Evolutionary conservation across 2,888 invertebrate genomes (phyloP).

Genomic region (Protonemura montana): DNA sequence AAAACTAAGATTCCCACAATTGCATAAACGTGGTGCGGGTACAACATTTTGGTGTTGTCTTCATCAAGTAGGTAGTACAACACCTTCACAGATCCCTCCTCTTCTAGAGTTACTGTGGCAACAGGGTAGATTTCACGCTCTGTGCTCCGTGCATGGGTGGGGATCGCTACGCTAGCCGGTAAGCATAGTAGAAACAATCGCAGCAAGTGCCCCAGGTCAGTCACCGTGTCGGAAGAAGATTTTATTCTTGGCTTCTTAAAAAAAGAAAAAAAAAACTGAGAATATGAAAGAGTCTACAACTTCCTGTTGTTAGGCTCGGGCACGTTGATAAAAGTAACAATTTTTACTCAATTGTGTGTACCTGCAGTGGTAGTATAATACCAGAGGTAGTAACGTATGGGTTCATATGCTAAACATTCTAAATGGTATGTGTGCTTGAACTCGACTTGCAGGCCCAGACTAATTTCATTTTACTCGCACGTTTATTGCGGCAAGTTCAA

Average conservation of each 20-base stretch:
- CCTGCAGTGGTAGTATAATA: too few species aligned
- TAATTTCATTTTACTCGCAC: background rate
- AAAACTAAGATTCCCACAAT: too few species aligned
- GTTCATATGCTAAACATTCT: background rate
- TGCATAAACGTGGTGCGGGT: too few species aligned
- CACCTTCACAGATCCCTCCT: background rate
- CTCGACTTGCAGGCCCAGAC: background rate
- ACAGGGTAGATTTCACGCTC: conserved; percentile 24
- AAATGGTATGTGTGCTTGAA: background rate
- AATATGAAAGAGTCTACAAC: background rate
- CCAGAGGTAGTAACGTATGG: background rate
- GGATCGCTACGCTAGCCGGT: too few species aligned
- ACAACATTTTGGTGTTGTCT: too few species aligned
- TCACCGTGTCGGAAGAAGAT: conserved; percentile 22
- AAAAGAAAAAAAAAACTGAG: background rate
- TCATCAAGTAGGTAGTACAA: background rate
- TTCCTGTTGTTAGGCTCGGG: background rate
- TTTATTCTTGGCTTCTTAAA: background rate
- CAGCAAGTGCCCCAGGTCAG: background rate
- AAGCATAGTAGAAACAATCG: conserved; percentile 15
- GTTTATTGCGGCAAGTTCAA: background rate
- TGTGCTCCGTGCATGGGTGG: background rate
- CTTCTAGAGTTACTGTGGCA: conserved; percentile 19
- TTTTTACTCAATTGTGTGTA: background rate
- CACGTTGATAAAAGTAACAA: background rate